Base-by-base conservation (phyloP, 2,888 invertebrate species). In the Chirona hameri region DNA sequence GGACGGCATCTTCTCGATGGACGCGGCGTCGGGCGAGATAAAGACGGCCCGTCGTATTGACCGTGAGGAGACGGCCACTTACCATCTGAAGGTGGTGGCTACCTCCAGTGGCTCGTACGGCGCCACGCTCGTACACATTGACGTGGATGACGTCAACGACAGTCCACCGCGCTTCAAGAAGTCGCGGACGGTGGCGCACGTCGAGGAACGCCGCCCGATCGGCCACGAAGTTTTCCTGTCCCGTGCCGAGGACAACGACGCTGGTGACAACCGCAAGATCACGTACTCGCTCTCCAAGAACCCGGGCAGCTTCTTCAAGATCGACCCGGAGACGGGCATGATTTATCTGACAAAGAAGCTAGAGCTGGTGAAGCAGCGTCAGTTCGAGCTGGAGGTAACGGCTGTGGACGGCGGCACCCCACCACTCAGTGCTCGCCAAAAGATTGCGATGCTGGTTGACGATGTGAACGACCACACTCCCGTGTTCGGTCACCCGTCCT, bases 391-490 rank as follows among this genome's bases (percentile, higher is more conserved):
- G 24, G 95, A 96, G 88, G 93, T 96, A 39, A 93, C 92, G 81
- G 96, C 95, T 29, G 92, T 93, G n/a, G 97, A 97, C 88, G 93
- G 93, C 82, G 96, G 96, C 10, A 91, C 90, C 83, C 89, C 93
- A 15, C 85, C 87, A 0, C 89, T 96, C 81, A 92, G 93, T 29
- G 93, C 95, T 0, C 93, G 93, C 86, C 93, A 95, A 86, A 90
- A 91, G 14, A 91, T 96, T 79, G 90, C 91, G 52, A 91, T 94
- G 76, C 91, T 91, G 39, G 91, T 97, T 84, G 92, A 93, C 86
- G 97, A 98, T 88, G 95, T 97, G 3, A 98, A 98, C 88, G 96
- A 98, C 88, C 97, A 98, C 87, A 97, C 97, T 0, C 98, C 98
- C 18, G 93, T 95, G 4, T 98, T 98, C 88, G 94, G 95, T 87